A percentile compares a stretch with the other conserved stretches of the same genome.
Conservation (phyloP, 1,140 invertebrate genomes). For the Brachionus calyciflorus region DNA sequence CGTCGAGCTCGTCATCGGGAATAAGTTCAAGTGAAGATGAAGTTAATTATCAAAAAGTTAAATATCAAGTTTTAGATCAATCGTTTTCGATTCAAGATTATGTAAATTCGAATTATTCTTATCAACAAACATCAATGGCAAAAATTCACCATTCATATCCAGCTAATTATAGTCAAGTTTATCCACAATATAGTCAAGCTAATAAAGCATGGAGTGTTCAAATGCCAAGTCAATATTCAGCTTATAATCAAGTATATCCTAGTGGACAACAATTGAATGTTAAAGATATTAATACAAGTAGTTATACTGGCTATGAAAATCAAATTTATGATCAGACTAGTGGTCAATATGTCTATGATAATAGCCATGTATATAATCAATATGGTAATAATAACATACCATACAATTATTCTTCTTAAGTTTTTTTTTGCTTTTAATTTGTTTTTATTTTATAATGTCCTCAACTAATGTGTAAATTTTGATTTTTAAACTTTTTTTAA, state of each 20-base stretch:
- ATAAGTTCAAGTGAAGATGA: slow-evolving; percentile 26
- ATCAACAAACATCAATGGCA: not conserved
- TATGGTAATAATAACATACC: no score
- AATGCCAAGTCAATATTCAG: not conserved
- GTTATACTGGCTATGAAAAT: no score
- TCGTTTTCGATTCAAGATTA: slow-evolving; percentile 25
- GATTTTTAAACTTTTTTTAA: no score
- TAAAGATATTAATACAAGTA: no score
- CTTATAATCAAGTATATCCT: not conserved
- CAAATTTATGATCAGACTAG: no score
- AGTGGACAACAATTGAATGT: no score
- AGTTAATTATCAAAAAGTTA: not conserved
- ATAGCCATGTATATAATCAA: no score
- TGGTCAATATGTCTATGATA: no score
- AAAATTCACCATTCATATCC: slow-evolving; percentile 26
- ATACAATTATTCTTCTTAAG: no score
- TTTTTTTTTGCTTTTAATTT: no score
- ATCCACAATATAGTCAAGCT: not conserved
- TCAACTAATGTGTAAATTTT: no score
- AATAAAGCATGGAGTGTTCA: not conserved
- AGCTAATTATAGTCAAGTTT: not conserved
- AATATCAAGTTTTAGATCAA: slow-evolving; percentile 27
- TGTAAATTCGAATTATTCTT: not conserved
- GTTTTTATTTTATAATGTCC: no score
- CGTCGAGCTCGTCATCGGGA: not conserved